Conservation (phyloP, 2,113 vertebrate species). For the Toxostoma redivivum region DNA sequence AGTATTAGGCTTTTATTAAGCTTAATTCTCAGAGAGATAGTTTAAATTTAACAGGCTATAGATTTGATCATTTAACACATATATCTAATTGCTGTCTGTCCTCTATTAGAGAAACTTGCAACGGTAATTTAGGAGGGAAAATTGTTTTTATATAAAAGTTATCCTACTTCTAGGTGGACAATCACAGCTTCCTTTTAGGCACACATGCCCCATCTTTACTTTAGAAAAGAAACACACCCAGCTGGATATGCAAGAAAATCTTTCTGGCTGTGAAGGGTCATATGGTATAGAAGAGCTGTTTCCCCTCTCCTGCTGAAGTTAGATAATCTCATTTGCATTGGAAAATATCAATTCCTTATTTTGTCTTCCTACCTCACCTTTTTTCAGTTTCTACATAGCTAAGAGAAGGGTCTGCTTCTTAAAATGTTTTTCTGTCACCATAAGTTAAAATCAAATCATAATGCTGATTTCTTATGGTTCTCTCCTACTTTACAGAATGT, state of each 20-base stretch:
- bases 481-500: neutral
- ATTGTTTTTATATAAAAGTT: neutral
- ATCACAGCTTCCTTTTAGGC: neutral
- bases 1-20: neutral
- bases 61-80: neutral
- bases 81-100: neutral
- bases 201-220: fast-evolving
- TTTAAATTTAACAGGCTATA: neutral
- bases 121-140: neutral
- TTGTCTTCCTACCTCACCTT: neutral
- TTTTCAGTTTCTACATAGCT: neutral
- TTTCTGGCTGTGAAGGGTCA: neutral
- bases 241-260: neutral
- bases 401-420: neutral
- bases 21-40: neutral
- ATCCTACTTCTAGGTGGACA: neutral
- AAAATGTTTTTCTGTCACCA: neutral
- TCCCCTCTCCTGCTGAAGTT: neutral
- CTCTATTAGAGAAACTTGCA: neutral
- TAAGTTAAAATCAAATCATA: neutral
- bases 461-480: neutral
- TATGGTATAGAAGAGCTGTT: neutral
- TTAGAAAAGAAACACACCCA: neutral
- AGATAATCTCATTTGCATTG: neutral
- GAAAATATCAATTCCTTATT: neutral